Conservation (phyloP, 1,140 invertebrate genomes). For the Rhysida immarginata region DNA sequence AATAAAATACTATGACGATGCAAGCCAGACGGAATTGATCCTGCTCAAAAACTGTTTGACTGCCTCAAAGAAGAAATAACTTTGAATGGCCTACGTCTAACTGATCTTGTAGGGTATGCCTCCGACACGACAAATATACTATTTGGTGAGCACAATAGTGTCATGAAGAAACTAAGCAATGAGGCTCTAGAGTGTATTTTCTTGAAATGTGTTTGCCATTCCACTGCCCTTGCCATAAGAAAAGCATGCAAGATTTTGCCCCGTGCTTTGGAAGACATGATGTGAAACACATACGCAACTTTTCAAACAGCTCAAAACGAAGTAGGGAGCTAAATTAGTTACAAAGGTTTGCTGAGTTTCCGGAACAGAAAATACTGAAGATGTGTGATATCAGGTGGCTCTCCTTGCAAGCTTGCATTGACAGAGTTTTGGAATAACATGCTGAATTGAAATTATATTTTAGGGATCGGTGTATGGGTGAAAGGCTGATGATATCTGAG, state of each 20-base stretch:
- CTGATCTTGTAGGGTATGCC: neutral
- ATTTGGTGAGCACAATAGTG: neutral
- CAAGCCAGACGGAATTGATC: too few relatives aligned
- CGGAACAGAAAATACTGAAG: neutral
- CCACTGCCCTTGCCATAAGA: neutral
- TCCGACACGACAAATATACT: neutral
- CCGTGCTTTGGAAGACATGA: neutral
- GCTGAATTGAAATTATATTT: neutral
- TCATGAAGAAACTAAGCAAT: neutral
- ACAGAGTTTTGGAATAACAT: neutral
- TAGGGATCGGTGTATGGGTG: too few relatives aligned
- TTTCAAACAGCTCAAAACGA: neutral
- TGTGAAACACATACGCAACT: neutral
- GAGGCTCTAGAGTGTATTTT: neutral
- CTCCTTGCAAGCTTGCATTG: neutral
- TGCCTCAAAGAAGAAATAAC: too few relatives aligned
- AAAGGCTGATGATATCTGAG: neutral
- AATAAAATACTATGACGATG: too few relatives aligned
- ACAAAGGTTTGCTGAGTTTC: neutral
- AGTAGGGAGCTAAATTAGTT: neutral
- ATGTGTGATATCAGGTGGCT: neutral
- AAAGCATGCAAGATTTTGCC: neutral
- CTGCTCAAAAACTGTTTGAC: too few relatives aligned
- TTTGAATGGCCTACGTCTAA: neutral
- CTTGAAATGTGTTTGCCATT: neutral